These are phyloP conservation scores for Syritta pipiens DNA, from an alignment of 2,888 invertebrate genomes.

Conservation along the genomic window DNA sequence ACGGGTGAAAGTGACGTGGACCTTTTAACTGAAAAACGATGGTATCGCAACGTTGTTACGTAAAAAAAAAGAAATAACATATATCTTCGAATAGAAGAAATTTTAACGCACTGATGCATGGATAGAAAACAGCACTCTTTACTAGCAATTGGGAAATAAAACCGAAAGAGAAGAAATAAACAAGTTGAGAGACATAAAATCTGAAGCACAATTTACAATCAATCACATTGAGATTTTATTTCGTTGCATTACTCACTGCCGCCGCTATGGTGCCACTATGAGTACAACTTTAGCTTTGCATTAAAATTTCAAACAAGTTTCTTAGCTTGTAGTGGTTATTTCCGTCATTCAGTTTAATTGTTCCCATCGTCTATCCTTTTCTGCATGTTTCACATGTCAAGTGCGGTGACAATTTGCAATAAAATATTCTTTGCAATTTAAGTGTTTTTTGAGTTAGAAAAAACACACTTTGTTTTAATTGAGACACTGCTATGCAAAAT, in stretches of 20 bases:
- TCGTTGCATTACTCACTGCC: conserved; percentile 1
- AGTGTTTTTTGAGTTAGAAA: conserved; percentile 43
- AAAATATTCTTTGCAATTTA: conserved; percentile 44
- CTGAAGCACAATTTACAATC: conserved; percentile 19
- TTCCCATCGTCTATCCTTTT: too few species aligned
- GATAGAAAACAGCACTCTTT: not conserved
- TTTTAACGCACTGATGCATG: conserved; percentile 26
- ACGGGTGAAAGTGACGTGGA: conserved; percentile 35
- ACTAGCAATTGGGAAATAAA: conserved; percentile 19
- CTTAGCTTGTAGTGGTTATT: too few species aligned
- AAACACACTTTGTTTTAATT: too few species aligned
- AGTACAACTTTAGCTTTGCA: too few species aligned
- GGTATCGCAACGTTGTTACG: conserved; percentile 23
- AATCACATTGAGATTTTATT: conserved; percentile 23
- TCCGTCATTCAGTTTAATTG: too few species aligned
- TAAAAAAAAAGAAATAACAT: conserved; percentile 5
- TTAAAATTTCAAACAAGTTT: too few species aligned
- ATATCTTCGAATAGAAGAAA: conserved; percentile 16
- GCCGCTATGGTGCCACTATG: not conserved
- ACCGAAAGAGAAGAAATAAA: not conserved
- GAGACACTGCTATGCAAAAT: too few species aligned
- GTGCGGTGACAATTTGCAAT: conserved; percentile 17
- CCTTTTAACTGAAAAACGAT: conserved; percentile 19
- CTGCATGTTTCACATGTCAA: too few species aligned
- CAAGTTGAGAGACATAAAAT: not conserved